phyloP scores from a whole-genome alignment of 2,888 invertebrate genomes.

The Plagodis dolabraria region DNA sequence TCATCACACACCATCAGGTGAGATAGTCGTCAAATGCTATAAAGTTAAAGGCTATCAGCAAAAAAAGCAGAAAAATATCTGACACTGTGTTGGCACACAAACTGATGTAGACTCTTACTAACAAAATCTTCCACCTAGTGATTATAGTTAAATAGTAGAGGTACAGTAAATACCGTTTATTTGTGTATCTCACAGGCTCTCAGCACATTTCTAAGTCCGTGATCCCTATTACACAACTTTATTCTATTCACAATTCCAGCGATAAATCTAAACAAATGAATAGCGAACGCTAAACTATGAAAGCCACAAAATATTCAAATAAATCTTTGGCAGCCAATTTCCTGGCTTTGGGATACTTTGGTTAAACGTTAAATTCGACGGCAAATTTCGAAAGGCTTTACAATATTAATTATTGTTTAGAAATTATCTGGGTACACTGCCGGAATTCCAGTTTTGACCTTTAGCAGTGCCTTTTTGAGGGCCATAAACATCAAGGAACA shows the following conservation, averaged over 20 bases:
- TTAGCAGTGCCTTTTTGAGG: conserved; percentile 74
- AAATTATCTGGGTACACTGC: conserved; percentile 61
- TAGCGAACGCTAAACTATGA: conserved; percentile 49
- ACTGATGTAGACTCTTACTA: too few species aligned
- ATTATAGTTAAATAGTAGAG: neutral
- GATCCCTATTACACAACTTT: conserved; percentile 46
- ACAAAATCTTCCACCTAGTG: too few species aligned
- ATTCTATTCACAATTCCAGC: conserved; percentile 48
- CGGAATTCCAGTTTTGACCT: conserved; percentile 59
- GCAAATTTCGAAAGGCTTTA: conserved; percentile 47
- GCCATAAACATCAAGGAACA: conserved; percentile 82
- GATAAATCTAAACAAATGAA: conserved; percentile 48
- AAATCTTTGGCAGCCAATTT: conserved; percentile 58
- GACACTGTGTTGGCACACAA: too few species aligned
- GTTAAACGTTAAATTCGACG: conserved; percentile 48
- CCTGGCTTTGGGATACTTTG: conserved; percentile 44
- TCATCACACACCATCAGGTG: too few species aligned
- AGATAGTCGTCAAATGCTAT: too few species aligned
- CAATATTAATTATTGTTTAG: conserved; percentile 66
- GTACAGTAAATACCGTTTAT: conserved; percentile 22
- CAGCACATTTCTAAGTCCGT: conserved; percentile 18
- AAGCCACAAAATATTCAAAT: conserved; percentile 53
- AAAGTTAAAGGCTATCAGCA: too few species aligned
- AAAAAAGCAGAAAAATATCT: too few species aligned
- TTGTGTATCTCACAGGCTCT: conserved; percentile 33